phyloP scores from a whole-genome alignment of 1,140 invertebrate genomes.

The Parapsyche elsis region DNA sequence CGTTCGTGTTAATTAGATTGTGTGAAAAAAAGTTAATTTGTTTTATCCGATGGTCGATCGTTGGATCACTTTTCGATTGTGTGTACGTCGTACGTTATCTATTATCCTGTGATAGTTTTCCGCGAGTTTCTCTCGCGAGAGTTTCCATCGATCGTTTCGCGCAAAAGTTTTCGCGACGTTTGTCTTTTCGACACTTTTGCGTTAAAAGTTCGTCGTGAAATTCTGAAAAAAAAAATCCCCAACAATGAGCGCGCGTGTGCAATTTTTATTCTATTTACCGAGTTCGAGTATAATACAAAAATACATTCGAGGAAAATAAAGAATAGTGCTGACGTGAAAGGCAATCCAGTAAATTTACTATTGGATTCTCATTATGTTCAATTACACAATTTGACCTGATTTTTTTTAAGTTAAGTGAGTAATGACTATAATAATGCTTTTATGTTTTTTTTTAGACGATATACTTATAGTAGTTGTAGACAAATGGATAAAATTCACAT shows the following conservation, averaged over 20 bases:
- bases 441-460: not conserved
- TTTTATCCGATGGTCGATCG: too few species aligned
- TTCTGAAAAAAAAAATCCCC: too few species aligned
- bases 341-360: not conserved
- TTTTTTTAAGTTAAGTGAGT: conserved; percentile 12
- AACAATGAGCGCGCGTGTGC: too few species aligned
- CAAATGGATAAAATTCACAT: conserved; percentile 32
- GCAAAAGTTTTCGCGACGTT: not conserved
- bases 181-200: not conserved
- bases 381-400: not conserved
- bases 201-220: not conserved
- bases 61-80: too few species aligned
- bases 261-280: too few species aligned
- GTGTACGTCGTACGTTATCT: too few species aligned
- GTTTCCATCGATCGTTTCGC: not conserved
- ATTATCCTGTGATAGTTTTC: too few species aligned
- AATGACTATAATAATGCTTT: conserved; percentile 8
- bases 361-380: conserved; percentile 17
- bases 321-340: not conserved
- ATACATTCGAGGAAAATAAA: not conserved
- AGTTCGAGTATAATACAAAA: too few species aligned
- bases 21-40: too few species aligned
- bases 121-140: too few species aligned
- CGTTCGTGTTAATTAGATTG: too few species aligned
- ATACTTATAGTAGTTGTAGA: not conserved